Base-by-base conservation (phyloP, 2,797 vertebrate genomes). In the Hoplostethus atlanticus region DNA sequence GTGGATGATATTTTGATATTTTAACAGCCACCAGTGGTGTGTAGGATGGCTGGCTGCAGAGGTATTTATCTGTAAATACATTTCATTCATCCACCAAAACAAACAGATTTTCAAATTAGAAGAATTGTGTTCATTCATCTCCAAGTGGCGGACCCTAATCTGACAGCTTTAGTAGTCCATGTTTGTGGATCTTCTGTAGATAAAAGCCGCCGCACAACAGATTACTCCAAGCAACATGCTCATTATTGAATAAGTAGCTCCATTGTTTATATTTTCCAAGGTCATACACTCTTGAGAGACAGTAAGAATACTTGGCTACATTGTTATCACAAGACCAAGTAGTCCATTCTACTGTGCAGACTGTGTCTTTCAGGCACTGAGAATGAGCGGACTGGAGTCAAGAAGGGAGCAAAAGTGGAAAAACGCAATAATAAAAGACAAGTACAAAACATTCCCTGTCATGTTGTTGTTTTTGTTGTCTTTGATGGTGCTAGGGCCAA, bases 161-260 rank as follows among this genome's bases (percentile, higher is more conserved):
- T 60, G 68, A 69, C 50, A 56, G 38, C 17, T 55, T 69, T 40
- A 34, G 11, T 16, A n/a, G 4, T 56, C 12, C 34, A 48, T 44
- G 30, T 40, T 15, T 25, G 15, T 36, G 50, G 5, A 51, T 57
- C 47, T 67, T 68, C 15, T 21, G 61, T 28, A 44, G 58, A 65
- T 58, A n/a, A 46, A 63, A 52, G 48, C 51, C 55, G 28, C 6
- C 30, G 51, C 31, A 56, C 21, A 17, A 4, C 47, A 52, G 2
- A 2, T 25, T 47, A 15, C 16, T 15, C 16, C 16, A 6, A 47
- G 7, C 25, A 53, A 13, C 13, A 30, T 12, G 25, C 21, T 12
- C 25, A 53, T 58, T 30, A 47, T 13, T 4, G 9, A 25, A 10
- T n/a, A 17, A 17, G 5, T 50, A 25, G 36, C 28, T 60, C 12